These are phyloP conservation scores for Dicranocentrus wangi DNA, from an alignment of 2,888 invertebrate genomes.

Conservation along the genomic window DNA sequence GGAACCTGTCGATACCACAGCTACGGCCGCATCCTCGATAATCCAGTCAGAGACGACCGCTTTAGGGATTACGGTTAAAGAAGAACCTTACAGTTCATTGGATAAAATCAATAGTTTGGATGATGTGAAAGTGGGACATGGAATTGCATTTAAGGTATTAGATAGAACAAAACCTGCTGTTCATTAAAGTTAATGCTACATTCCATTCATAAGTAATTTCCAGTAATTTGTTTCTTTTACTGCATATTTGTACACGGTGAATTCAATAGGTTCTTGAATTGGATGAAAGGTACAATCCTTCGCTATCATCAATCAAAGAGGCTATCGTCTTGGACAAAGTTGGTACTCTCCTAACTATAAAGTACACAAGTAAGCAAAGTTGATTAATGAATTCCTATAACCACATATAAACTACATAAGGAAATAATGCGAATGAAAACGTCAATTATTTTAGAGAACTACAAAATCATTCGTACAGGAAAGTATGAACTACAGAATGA, in stretches of 20 bases:
- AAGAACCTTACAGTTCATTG: no score
- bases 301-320: slow-evolving; percentile 47
- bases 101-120: no score
- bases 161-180: neutral
- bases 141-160: slow-evolving; percentile 57
- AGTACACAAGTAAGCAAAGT: slow-evolving; percentile 45
- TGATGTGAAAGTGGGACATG: slow-evolving; percentile 41
- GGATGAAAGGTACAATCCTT: slow-evolving; percentile 56
- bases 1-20: no score
- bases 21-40: no score
- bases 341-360: slow-evolving; percentile 25
- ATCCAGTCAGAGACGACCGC: no score
- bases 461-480: slow-evolving; percentile 37
- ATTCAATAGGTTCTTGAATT: slow-evolving; percentile 54
- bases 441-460: slow-evolving; percentile 42
- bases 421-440: no score
- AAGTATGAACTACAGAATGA: slow-evolving; percentile 32
- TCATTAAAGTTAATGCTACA: neutral
- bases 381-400: neutral
- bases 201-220: no score
- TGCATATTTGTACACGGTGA: neutral
- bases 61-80: no score
- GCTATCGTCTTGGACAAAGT: slow-evolving; percentile 35
- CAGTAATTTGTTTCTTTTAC: no score
- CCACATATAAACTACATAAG: no score